Conservation (phyloP, 2,888 invertebrate genomes). For the Melinaea menophilus region DNA sequence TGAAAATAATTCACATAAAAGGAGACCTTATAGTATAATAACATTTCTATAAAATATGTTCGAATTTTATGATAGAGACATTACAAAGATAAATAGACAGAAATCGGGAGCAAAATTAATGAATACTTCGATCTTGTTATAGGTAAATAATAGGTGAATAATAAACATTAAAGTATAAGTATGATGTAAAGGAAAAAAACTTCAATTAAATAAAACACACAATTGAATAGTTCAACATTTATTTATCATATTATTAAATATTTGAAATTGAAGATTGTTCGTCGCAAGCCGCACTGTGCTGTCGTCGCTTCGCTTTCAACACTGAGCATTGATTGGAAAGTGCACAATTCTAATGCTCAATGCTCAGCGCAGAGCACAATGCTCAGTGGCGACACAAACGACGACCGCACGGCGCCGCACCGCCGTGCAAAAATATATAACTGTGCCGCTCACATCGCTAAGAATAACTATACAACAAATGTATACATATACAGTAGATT, state of each 20-base stretch:
- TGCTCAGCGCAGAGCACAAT: not conserved
- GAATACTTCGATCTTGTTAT: too few species aligned
- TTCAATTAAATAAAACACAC: constrained; percentile 33
- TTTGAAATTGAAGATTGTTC: constrained; percentile 58
- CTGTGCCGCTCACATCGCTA: constrained; percentile 49
- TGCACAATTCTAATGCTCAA: not conserved
- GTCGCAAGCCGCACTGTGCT: constrained; percentile 38
- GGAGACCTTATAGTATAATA: too few species aligned
- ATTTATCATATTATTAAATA: constrained; percentile 50
- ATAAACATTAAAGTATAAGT: too few species aligned
- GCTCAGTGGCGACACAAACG: constrained; percentile 24
- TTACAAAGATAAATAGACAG: too few species aligned
- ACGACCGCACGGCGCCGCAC: constrained; percentile 33
- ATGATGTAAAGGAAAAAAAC: not conserved
- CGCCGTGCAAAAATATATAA: constrained; percentile 71
- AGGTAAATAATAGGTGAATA: too few species aligned
- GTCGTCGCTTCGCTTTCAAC: constrained; percentile 24
- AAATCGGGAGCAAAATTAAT: too few species aligned
- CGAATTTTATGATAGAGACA: too few species aligned
- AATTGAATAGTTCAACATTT: constrained; percentile 66
- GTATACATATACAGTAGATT: constrained; percentile 31
- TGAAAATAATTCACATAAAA: too few species aligned
- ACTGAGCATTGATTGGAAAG: not conserved
- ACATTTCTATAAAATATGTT: too few species aligned
- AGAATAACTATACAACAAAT: constrained; percentile 42